Percentiles rank a stretch among this genome's conserved stretches.
phyloP scores from a whole-genome alignment of 2,113 vertebrate species.

The Pelusios castaneus region DNA sequence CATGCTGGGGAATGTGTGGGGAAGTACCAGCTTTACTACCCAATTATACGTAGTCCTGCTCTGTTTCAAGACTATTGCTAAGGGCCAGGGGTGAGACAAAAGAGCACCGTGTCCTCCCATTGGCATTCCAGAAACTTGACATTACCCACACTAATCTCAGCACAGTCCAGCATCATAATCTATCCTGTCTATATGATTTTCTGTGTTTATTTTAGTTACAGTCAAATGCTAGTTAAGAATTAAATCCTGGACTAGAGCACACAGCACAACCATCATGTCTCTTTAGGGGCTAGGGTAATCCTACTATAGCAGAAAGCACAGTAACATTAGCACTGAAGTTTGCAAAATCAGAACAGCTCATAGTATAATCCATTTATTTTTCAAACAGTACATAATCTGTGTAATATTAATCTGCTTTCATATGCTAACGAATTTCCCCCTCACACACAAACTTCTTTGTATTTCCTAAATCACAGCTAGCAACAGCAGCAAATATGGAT shows the following conservation, averaged over 20 bases:
- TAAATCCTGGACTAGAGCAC: not conserved
- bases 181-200: not conserved
- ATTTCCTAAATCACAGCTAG: not conserved
- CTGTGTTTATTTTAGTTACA: not conserved
- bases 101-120: not conserved
- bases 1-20: not conserved
- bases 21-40: not conserved
- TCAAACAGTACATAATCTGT: not conserved
- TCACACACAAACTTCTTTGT: not conserved
- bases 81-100: not conserved
- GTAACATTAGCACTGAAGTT: too few relatives aligned
- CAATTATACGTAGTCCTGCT: not conserved
- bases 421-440: not conserved
- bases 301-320: not conserved
- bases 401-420: not conserved
- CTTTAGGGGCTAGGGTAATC: not conserved
- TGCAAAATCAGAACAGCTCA: not conserved
- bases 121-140: not conserved
- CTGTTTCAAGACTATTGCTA: not conserved
- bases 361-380: constrained; percentile 5
- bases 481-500: not conserved
- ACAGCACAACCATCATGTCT: not conserved
- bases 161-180: not conserved
- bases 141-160: not conserved
- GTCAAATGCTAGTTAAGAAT: not conserved